Evolutionary conservation across 2,797 vertebrate species (phyloP).

Genomic region (Pseudomugil gertrudae): DNA sequence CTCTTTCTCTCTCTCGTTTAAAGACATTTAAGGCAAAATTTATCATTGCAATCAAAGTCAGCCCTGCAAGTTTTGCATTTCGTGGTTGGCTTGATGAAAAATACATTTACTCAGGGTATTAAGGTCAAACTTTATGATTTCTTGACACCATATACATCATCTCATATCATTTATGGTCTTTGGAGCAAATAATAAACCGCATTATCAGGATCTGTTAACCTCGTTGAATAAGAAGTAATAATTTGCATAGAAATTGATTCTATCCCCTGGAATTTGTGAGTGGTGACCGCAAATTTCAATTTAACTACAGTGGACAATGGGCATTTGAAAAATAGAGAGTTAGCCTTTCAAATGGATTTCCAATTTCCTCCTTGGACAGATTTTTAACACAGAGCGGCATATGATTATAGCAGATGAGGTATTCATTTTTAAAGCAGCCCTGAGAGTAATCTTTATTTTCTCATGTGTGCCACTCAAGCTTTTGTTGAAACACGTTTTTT

Average conservation of each 20-base stretch:
- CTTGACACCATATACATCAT: constrained; percentile 76
- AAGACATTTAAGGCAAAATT: constrained; percentile 24
- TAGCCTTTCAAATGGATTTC: constrained; percentile 73
- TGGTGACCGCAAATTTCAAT: constrained; percentile 74
- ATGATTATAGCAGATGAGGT: constrained; percentile 63
- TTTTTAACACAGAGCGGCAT: constrained; percentile 61
- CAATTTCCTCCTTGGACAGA: constrained; percentile 71
- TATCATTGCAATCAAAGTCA: constrained; percentile 38
- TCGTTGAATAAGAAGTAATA: constrained; percentile 71
- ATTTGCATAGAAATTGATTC: constrained; percentile 88
- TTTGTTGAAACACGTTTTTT: constrained; percentile 47
- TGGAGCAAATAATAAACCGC: constrained; percentile 76
- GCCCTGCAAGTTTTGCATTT: constrained; percentile 26
- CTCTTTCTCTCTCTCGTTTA: constrained; percentile 1
- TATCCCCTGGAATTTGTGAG: constrained; percentile 73
- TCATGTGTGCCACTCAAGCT: constrained; percentile 49
- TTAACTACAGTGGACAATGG: constrained; percentile 76
- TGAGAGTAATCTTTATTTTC: constrained; percentile 41
- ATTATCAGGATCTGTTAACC: constrained; percentile 79
- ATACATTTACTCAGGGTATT: constrained; percentile 70
- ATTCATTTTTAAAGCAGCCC: constrained; percentile 57
- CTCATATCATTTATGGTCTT: constrained; percentile 71
- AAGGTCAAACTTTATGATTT: constrained; percentile 75
- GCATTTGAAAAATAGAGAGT: constrained; percentile 59
- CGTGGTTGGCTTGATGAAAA: constrained; percentile 58